Percentiles rank a stretch among this genome's conserved stretches.
phyloP scores from a whole-genome alignment of 2,888 invertebrate genomes.

The Acleris holmiana region DNA sequence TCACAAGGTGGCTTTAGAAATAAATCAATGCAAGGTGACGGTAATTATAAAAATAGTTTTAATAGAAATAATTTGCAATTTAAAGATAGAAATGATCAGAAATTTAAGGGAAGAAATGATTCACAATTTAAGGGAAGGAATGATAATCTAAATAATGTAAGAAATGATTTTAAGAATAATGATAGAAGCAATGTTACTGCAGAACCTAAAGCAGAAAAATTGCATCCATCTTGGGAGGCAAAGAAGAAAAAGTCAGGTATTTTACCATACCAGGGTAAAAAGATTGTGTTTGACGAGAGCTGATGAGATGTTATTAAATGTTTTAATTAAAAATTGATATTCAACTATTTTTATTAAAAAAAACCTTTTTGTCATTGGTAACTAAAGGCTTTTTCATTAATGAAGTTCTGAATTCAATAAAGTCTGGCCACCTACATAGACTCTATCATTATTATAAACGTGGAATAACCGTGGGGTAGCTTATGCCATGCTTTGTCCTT shows the following conservation, averaged over 20 bases:
- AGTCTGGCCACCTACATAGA: too few species aligned
- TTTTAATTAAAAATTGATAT: not conserved
- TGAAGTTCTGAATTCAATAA: too few species aligned
- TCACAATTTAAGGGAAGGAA: conserved; percentile 40
- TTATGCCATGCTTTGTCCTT: too few species aligned
- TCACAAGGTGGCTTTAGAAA: conserved; percentile 29
- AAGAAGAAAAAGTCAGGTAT: conserved; percentile 76
- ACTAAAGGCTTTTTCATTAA: too few species aligned
- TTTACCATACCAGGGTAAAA: conserved; percentile 77
- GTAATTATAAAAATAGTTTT: conserved; percentile 38
- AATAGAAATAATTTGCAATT: conserved; percentile 38
- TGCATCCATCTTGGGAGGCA: conserved; percentile 84
- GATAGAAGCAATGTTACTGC: conserved; percentile 36
- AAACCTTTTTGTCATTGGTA: too few species aligned
- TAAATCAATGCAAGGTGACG: conserved; percentile 40
- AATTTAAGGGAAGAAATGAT: conserved; percentile 23
- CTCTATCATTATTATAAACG: too few species aligned
- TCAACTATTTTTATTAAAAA: too few species aligned
- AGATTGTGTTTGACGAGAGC: conserved; percentile 73
- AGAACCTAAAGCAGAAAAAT: conserved; percentile 64
- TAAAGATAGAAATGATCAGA: conserved; percentile 39
- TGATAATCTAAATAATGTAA: conserved; percentile 32
- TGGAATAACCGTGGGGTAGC: too few species aligned
- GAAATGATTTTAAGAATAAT: conserved; percentile 35
- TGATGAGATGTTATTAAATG: conserved; percentile 41